Base-by-base conservation (phyloP, 2,888 invertebrate genomes). In the Melanostoma mellinum region DNA sequence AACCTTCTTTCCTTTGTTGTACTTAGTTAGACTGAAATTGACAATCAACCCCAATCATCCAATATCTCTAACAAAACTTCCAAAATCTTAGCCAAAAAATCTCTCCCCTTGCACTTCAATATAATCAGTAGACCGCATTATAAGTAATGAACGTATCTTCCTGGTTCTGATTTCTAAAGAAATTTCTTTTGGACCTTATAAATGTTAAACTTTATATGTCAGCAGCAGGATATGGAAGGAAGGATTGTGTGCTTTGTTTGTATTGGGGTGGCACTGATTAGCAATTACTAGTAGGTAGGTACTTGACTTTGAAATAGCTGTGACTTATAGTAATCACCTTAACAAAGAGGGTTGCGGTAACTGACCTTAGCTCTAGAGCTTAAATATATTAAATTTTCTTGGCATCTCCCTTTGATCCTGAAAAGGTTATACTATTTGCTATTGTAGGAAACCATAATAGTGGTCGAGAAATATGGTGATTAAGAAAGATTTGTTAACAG, bases 361-460 rank as follows among this genome's bases (percentile, higher is more conserved):
- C 52, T 68, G 52, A 44, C 58, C 60, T 52, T 53, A 5, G n/a
- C 36, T 48, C 10, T 30, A 42, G 36, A 58, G 68, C 67, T 75
- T 75, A 68, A 68, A 10, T 52, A 50, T 58, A 75, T 75, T 60
- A 44, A 52, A 44, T 67, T 67, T 68, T 30, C 46, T 3, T 48
- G 36, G 69, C 30, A 38, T 56, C 1, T 20, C 20, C 20, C 20
- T 20, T 20, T 20, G 20, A 20, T 71, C 8, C 38, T 40, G 10
- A 38, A 33, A 5, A 52, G 36, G 8, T 53, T 8, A 46, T 42
- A 42, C 3, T 52, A 56, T 5, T 10, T 33, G 6, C 8, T 48
- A 71, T 60, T 71, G 35, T 56, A 56, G 38, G 73, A 73, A 73
- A 73, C 73, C 73, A 73, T 73, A 73, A 65, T 46, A 73, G 65